Base-by-base conservation (phyloP, 2,113 vertebrate species). In the Larimichthys crocea region DNA sequence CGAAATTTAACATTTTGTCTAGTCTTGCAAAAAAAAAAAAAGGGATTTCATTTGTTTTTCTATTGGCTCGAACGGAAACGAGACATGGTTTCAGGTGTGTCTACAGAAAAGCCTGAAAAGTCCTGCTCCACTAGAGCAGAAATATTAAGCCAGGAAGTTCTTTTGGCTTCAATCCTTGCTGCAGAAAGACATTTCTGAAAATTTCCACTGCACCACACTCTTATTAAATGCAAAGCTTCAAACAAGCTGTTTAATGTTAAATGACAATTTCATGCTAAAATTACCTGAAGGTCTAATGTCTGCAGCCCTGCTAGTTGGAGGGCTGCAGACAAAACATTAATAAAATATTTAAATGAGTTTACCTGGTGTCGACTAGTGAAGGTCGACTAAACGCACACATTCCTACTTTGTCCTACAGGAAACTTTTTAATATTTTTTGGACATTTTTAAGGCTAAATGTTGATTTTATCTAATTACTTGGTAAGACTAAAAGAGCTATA, bases 1-100 rank as follows among this genome's bases (percentile, higher is more conserved):
- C 74, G 49, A 79, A 90, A 85, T 83, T 55, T 86, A 91, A 87
- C 88, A 86, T 90, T 85, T 62, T 64, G 56, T 40, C 35, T 40
- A 83, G 65, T 53, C 15, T 31, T 22, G 55, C 17, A 17, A 62
- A 71, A 62, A 59, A 79, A 57, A 65, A 65, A 40, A 60, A 71
- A 10, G 53, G 59, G 70, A 72, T 75, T 89, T 89, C 3, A 65
- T 82, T 86, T 85, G 83, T 77, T 55, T 35, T 68, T 78, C 65
- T 24, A 74, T 70, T 57, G 44, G 75, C 64, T 24, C 19, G 26
- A 82, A 72, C 29, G 64, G 52, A 68, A 68, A 73, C 22, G 11
- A 79, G 46, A 6, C 1, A 7, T 78, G 64, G 67, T 55, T 52
- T 65, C 59, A 83, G 76, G 75, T 74, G 60, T 75, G 72, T 76